Conservation (phyloP, 64 coral and sea anemone species). For the Stichodactyla mertensii region DNA sequence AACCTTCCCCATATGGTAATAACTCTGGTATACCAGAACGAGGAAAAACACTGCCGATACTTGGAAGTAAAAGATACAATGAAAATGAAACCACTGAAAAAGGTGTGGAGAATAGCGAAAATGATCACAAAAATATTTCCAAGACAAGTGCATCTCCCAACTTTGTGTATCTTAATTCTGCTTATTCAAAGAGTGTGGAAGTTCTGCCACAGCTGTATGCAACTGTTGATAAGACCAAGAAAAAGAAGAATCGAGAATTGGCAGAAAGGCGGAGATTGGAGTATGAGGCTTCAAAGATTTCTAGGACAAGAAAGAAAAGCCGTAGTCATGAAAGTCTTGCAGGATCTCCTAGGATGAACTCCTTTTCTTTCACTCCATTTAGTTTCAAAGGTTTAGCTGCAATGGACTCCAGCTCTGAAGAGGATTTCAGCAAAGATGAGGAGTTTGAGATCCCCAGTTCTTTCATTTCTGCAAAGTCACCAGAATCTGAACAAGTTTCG, state of each 20-base stretch:
- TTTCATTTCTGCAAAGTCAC: slow-evolving; percentile 28
- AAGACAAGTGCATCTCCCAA: slow-evolving; percentile 59
- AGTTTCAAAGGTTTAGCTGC: slow-evolving; percentile 23
- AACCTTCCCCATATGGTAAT: neutral
- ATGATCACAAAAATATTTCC: neutral
- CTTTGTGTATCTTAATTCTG: slow-evolving; percentile 71
- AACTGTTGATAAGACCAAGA: slow-evolving; percentile 71
- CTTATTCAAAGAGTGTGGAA: slow-evolving; percentile 76
- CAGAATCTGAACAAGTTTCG: slow-evolving; percentile 35
- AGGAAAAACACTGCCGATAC: slow-evolving; percentile 10
- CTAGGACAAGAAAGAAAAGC: slow-evolving; percentile 45
- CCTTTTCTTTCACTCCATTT: slow-evolving; percentile 21
- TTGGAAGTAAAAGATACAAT: neutral
- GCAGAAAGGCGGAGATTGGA: slow-evolving; percentile 14
- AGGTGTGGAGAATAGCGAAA: neutral
- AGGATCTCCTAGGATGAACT: slow-evolving; percentile 36
- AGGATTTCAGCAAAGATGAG: slow-evolving; percentile 13
- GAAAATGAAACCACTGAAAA: slow-evolving; percentile 13
- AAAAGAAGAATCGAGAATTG: slow-evolving; percentile 42
- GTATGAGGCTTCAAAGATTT: neutral
- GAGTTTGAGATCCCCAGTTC: neutral
- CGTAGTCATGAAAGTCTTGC: slow-evolving; percentile 61
- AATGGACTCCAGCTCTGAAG: slow-evolving; percentile 13
- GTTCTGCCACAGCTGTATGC: slow-evolving; percentile 73
- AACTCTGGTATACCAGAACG: neutral